Evolutionary conservation across 2,113 vertebrate genomes (phyloP).

Genomic region (Cisticola juncidis): DNA sequence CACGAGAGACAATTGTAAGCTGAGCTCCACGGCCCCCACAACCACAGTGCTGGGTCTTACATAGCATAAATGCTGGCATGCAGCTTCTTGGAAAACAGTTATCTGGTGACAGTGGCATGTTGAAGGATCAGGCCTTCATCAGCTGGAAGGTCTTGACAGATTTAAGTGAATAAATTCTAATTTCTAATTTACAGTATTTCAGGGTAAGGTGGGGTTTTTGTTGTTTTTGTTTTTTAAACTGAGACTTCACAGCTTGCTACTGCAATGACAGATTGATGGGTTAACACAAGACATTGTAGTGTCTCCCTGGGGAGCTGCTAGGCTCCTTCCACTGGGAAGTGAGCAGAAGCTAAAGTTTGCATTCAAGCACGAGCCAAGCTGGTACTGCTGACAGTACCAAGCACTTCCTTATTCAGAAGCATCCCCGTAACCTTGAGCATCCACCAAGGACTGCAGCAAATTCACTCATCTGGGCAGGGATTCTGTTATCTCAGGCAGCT

Average conservation of each 20-base stretch:
- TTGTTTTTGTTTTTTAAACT: background rate
- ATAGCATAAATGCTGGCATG: background rate
- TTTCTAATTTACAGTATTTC: background rate
- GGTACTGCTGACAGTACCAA: background rate
- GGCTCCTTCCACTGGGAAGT: background rate
- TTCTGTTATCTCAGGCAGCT: background rate
- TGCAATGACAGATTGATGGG: background rate
- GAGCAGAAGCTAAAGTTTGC: background rate
- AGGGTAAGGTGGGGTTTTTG: no score
- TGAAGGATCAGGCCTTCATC: background rate
- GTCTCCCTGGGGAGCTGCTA: background rate
- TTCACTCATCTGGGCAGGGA: background rate
- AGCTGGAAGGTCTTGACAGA: background rate
- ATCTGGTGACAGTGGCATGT: background rate
- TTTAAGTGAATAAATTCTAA: background rate
- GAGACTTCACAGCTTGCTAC: background rate
- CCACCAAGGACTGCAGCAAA: background rate
- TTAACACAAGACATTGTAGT: background rate
- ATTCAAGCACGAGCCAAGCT: background rate
- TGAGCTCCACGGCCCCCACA: background rate
- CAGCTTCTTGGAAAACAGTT: background rate
- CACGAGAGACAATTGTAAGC: background rate
- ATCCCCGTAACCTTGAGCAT: background rate
- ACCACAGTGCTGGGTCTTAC: background rate
- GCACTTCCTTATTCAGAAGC: background rate